Evolutionary conservation across 2,888 invertebrate species (phyloP).

Genomic region (Orthosia gothica): DNA sequence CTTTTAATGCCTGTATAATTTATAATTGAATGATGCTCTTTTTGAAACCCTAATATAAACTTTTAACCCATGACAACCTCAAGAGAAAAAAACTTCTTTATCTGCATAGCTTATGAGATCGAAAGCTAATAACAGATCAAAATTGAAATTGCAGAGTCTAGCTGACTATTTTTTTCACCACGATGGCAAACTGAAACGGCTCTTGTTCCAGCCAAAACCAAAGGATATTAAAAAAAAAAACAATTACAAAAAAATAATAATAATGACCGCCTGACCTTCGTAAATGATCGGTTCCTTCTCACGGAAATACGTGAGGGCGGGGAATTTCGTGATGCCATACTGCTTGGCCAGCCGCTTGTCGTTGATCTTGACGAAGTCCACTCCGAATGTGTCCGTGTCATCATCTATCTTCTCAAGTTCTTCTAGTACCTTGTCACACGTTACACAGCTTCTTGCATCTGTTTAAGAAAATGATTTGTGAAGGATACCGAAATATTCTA

Average conservation of each 20-base stretch:
- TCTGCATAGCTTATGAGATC: background rate
- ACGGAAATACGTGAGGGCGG: slow-evolving; percentile 99
- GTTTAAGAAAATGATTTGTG: slow-evolving; percentile 61
- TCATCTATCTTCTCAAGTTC: slow-evolving; percentile 98
- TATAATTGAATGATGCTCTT: background rate
- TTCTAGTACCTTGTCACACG: slow-evolving; percentile 97
- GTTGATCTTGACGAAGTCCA: slow-evolving; percentile 99
- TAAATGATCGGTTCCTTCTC: slow-evolving; percentile 99
- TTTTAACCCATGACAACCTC: background rate
- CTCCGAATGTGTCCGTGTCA: slow-evolving; percentile 98
- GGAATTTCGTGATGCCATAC: slow-evolving; percentile 98
- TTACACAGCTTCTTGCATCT: slow-evolving; percentile 98
- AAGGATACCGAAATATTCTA: slow-evolving; percentile 12
- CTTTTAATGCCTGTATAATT: background rate
- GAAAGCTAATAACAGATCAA: background rate
- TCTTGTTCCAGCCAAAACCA: too few relatives aligned
- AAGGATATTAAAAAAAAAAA: too few relatives aligned
- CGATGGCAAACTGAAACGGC: too few relatives aligned
- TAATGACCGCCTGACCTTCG: slow-evolving; percentile 93
- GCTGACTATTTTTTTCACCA: too few relatives aligned
- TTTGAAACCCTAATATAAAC: too few relatives aligned
- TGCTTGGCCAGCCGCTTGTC: slow-evolving; percentile 99
- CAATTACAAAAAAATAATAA: too few relatives aligned
- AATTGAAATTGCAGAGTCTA: too few relatives aligned
- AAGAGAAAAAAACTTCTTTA: background rate